Evolutionary conservation across 1,140 invertebrate species (phyloP).

Genomic region (Stegodyphus dumicola): DNA sequence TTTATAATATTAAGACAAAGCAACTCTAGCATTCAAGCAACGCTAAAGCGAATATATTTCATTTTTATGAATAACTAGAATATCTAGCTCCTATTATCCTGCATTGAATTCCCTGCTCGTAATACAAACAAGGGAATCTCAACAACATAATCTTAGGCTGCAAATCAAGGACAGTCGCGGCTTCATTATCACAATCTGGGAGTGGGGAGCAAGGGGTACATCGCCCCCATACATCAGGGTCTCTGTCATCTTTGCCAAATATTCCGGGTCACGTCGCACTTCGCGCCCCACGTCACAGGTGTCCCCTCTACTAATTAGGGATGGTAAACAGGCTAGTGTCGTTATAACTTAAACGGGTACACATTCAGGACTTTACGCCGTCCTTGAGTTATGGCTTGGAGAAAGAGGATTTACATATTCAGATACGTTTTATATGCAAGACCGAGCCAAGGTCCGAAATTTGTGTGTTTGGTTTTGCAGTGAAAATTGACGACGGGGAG

Average conservation of each 20-base stretch:
- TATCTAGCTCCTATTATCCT: too few relatives aligned
- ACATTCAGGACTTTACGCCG: slow-evolving; percentile 4
- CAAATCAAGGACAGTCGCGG: slow-evolving; percentile 43
- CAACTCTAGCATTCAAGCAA: not conserved
- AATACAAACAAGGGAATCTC: slow-evolving; percentile 5
- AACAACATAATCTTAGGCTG: not conserved
- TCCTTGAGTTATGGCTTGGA: slow-evolving; percentile 34
- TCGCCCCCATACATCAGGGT: slow-evolving; percentile 27
- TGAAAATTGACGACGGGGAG: slow-evolving; percentile 12
- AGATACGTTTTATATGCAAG: slow-evolving; percentile 42
- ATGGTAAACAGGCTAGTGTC: slow-evolving; percentile 35
- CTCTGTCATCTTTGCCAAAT: slow-evolving; percentile 41
- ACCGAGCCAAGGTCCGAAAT: slow-evolving; percentile 1
- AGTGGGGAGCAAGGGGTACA: slow-evolving; percentile 28
- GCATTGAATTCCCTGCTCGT: too few relatives aligned
- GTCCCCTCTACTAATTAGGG: slow-evolving; percentile 42
- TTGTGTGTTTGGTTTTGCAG: slow-evolving; percentile 52
- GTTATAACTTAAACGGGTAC: slow-evolving; percentile 37
- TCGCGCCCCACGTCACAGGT: slow-evolving; percentile 17
- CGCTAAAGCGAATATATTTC: too few relatives aligned
- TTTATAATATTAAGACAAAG: not conserved
- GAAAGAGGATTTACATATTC: slow-evolving; percentile 49
- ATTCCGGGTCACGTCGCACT: slow-evolving; percentile 47
- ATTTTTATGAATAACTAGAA: too few relatives aligned
- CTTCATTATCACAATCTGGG: slow-evolving; percentile 17